Conservation (phyloP, 2,113 vertebrate genomes). For the Pituophis catenifer region DNA sequence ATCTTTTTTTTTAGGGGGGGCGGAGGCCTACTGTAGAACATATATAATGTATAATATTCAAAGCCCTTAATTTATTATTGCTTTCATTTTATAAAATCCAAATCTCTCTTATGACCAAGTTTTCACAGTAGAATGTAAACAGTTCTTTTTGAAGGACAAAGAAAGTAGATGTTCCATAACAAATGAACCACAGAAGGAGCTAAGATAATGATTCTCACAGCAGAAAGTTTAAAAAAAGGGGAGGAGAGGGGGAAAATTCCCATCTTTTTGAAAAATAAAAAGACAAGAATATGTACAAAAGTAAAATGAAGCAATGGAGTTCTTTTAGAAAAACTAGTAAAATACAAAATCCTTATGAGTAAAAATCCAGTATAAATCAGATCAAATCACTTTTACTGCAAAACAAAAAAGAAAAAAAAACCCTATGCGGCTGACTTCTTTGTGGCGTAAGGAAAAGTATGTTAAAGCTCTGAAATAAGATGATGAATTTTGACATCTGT, state of each 20-base stretch:
- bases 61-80: neutral
- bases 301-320: neutral
- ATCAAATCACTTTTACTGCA: neutral
- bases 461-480: neutral
- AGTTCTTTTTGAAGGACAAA: neutral
- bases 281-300: neutral
- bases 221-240: neutral
- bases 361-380: neutral
- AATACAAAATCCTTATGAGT: neutral
- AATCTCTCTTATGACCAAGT: neutral
- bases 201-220: neutral
- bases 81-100: neutral
- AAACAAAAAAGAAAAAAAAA: neutral
- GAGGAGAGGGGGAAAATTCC: neutral
- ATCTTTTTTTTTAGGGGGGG: neutral
- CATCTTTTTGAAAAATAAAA: neutral
- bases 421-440: neutral
- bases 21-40: too few species aligned
- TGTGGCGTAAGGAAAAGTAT: neutral
- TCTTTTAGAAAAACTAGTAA: neutral
- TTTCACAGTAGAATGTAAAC: neutral
- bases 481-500: neutral
- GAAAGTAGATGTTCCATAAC: neutral
- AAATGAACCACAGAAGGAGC: neutral
- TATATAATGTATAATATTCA: neutral